These are phyloP conservation scores for Cheumatopsyche charites DNA, from an alignment of 1,140 invertebrate species.

Conservation along the genomic window DNA sequence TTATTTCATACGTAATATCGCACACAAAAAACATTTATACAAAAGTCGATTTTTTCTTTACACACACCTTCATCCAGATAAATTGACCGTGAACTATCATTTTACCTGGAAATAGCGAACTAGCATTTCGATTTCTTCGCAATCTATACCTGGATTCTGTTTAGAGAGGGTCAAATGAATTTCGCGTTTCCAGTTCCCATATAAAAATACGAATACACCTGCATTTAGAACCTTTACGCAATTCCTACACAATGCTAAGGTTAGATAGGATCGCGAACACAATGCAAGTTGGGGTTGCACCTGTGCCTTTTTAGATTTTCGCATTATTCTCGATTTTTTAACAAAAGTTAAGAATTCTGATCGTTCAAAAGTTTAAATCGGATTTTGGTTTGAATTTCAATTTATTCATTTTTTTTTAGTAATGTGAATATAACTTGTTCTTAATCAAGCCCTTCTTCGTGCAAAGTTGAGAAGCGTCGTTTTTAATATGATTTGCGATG, in stretches of 20 bases:
- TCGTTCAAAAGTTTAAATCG: too few species aligned
- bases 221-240: conserved; percentile 27
- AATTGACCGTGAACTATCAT: conserved; percentile 31
- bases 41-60: conserved; percentile 17
- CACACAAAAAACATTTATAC: neutral
- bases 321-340: neutral
- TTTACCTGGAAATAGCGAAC: conserved; percentile 31
- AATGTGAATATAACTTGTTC: too few species aligned
- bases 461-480: neutral
- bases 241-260: conserved; percentile 28
- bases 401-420: too few species aligned
- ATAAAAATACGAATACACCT: conserved; percentile 8
- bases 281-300: conserved; percentile 21
- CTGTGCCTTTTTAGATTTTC: conserved; percentile 14
- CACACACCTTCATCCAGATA: conserved; percentile 27
- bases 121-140: neutral
- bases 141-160: conserved; percentile 13
- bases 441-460: too few species aligned
- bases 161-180: too few species aligned
- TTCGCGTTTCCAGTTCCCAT: too few species aligned
- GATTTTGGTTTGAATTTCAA: too few species aligned
- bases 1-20: neutral
- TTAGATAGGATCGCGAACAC: neutral
- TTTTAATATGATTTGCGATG: neutral
- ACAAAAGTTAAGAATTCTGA: too few species aligned